Percentiles rank a stretch among this genome's conserved stretches.
These are phyloP conservation scores for Erebia palarica DNA, from an alignment of 2,888 invertebrate genomes.

Conservation along the genomic window DNA sequence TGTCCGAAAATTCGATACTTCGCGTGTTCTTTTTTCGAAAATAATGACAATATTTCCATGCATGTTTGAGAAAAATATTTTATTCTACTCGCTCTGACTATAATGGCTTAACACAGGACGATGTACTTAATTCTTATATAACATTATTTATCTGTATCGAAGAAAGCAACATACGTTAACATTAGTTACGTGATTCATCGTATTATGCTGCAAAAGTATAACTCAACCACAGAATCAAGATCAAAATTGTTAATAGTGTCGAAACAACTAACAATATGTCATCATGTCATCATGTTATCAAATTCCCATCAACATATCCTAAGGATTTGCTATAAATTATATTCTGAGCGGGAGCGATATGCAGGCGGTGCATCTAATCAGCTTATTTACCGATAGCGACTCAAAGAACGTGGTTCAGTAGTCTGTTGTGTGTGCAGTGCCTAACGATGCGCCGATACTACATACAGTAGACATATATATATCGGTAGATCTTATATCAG, in stretches of 20 bases:
- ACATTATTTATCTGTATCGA: no score
- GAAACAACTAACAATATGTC: neutral
- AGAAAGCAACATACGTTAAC: neutral
- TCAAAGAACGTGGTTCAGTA: constrained; percentile 40
- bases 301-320: constrained; percentile 26
- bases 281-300: constrained; percentile 4
- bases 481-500: constrained; percentile 28
- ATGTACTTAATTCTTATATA: no score
- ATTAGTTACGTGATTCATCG: neutral
- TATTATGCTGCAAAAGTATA: neutral
- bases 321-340: constrained; percentile 34
- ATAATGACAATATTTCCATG: no score
- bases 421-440: constrained; percentile 33
- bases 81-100: no score
- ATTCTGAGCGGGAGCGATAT: constrained; percentile 27
- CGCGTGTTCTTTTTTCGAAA: no score
- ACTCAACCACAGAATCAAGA: no score
- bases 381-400: constrained; percentile 38
- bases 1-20: no score
- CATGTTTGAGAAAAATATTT: no score
- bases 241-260: no score
- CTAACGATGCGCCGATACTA: constrained; percentile 39
- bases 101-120: no score
- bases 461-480: constrained; percentile 3
- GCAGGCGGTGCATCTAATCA: constrained; percentile 38